Percentiles rank a stretch among this genome's conserved stretches.
Evolutionary conservation across 2,113 vertebrate genomes (phyloP).

Genomic region (Pelusios castaneus): DNA sequence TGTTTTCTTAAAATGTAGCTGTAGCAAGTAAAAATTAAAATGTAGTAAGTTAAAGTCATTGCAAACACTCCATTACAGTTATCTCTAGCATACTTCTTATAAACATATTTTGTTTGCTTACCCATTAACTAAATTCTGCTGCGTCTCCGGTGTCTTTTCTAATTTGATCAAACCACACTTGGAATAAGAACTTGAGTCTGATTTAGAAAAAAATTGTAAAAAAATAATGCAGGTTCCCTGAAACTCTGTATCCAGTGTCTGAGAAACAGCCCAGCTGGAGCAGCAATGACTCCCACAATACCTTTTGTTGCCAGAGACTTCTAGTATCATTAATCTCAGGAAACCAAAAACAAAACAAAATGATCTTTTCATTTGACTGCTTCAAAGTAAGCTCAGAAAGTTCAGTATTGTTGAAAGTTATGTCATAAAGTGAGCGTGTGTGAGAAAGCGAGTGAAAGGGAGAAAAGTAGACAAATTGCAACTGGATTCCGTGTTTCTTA

Average conservation of each 20-base stretch:
- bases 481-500: conserved; percentile 35
- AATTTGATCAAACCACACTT: conserved; percentile 23
- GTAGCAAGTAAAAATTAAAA: neutral
- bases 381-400: conserved; percentile 35
- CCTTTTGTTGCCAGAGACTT: conserved; percentile 60
- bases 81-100: neutral
- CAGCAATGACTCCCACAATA: conserved; percentile 49
- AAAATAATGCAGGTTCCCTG: conserved; percentile 35
- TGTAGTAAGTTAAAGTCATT: conserved; percentile 6
- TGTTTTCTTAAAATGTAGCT: neutral
- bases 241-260: neutral
- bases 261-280: conserved; percentile 60
- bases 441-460: neutral
- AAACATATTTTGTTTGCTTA: conserved; percentile 24
- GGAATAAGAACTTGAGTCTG: conserved; percentile 32
- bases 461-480: conserved; percentile 18
- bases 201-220: neutral
- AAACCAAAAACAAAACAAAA: neutral
- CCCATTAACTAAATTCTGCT: conserved; percentile 55
- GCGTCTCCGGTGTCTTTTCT: conserved; percentile 13
- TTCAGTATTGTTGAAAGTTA: conserved; percentile 8
- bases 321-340: conserved; percentile 21
- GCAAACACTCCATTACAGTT: neutral
- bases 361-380: conserved; percentile 4
- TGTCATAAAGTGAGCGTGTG: neutral